Conservation (phyloP, 2,888 invertebrate species). For the Acanthosepion esculentum region DNA sequence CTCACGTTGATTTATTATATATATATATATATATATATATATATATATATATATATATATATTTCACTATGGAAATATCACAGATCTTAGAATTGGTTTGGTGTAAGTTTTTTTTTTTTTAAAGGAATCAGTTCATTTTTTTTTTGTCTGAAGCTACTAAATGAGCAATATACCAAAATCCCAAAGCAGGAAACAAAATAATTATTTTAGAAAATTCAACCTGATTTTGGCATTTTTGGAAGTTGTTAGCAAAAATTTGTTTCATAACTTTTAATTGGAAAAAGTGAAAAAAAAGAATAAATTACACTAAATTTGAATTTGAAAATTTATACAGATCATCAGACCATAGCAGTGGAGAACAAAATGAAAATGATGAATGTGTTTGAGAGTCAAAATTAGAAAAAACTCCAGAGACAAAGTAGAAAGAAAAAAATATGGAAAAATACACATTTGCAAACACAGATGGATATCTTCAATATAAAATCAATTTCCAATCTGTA, state of each 20-base stretch:
- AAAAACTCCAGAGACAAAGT: neutral
- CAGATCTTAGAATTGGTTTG: too few species aligned
- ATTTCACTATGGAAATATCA: too few species aligned
- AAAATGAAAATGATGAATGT: neutral
- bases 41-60: too few species aligned
- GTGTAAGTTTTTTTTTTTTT: too few species aligned
- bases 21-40: too few species aligned
- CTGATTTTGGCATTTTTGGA: neutral
- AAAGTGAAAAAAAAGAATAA: neutral
- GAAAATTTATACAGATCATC: neutral
- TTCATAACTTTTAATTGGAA: constrained; percentile 1
- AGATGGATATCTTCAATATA: neutral
- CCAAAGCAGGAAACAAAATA: too few species aligned
- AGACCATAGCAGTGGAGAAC: neutral
- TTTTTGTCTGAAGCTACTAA: too few species aligned
- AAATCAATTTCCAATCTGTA: neutral
- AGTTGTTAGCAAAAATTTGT: neutral
- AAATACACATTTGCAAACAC: neutral
- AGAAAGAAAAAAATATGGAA: neutral
- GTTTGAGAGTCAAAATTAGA: neutral
- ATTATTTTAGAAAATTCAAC: neutral
- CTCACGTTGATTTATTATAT: too few species aligned
- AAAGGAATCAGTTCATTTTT: too few species aligned
- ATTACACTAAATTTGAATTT: neutral
- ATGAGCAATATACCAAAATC: too few species aligned